Base-by-base conservation (phyloP, 1,140 invertebrate genomes). In the Protaetia brevitarsis region DNA sequence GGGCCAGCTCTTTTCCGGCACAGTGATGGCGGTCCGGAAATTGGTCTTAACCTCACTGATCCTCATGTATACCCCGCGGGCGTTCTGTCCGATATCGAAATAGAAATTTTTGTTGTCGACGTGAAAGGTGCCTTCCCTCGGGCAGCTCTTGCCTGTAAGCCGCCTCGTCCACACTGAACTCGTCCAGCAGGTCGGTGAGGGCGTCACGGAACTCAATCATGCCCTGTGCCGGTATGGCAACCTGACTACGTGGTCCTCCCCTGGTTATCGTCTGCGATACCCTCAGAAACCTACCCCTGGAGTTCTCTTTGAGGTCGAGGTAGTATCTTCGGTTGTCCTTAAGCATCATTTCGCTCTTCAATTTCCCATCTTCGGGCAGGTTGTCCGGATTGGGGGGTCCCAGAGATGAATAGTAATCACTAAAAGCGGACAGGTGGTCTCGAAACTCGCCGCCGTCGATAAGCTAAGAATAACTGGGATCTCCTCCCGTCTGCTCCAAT, bases 61-160 rank as follows among this genome's bases (percentile, higher is more conserved):
- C 82, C 96, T 91, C 93, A 99, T 95, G 82, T 98, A 99, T 73
- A 98, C 93, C 71, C 97, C 97, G 79, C 96, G 89, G 82, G 96
- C 96, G 83, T 99, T 99, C 82, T 98, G 95, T 67, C 96, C 74
- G 62, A 98, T 95, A 85, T 99, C 96, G 85, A 99, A 99, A 84
- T 98, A 99, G 85, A 98, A 99, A 82, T 97, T 97, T 83, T 99
- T 98, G 85, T 97, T 97, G 85, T 98, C 96, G 72, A 97, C 95
- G 73, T 96, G 90, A 88, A n/a, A 99, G 89, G 78, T 96, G 95
- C 72, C 93, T 87, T 58, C 95, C 95, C 79, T 98, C 96, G 1
- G 92, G 92, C 71, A 94, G 81, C 76, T 93, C 92, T 29, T 91
- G 93, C 81, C 93, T 94, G 82, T 80, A 85, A 77, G 94, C 92